phyloP scores from a whole-genome alignment of 2,888 invertebrate genomes.

The Lepeophtheirus nordmannii region DNA sequence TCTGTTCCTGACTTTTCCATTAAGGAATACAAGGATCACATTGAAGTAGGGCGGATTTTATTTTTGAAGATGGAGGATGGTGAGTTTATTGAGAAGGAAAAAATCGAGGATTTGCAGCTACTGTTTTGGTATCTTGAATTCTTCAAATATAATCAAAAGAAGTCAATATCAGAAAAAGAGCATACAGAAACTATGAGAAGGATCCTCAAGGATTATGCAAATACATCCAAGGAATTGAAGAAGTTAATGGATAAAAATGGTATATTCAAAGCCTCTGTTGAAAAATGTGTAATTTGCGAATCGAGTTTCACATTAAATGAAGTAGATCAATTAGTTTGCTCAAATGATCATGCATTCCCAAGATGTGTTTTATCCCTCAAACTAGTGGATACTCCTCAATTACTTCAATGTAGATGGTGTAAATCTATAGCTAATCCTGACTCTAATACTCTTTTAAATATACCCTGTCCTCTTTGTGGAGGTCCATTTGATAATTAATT shows the following conservation, averaged over 20 bases:
- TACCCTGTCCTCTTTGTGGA: neutral
- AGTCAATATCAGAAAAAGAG: neutral
- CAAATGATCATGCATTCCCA: neutral
- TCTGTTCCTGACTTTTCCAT: neutral
- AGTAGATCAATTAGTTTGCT: neutral
- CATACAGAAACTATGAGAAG: neutral
- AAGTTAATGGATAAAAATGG: neutral
- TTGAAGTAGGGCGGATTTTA: neutral
- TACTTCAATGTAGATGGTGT: neutral
- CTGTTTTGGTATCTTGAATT: neutral
- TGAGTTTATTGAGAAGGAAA: neutral
- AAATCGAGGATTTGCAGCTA: neutral
- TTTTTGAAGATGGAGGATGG: neutral
- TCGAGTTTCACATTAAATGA: neutral
- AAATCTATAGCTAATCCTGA: neutral
- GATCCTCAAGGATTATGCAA: neutral
- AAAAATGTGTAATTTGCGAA: neutral
- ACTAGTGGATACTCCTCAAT: neutral
- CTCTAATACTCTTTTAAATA: neutral
- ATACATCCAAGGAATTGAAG: neutral
- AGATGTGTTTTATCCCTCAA: constrained; percentile 6
- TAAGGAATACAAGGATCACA: neutral
- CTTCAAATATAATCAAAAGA: neutral
- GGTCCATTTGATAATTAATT: constrained; percentile 6
- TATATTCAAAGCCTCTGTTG: neutral